Evolutionary conservation across 1,140 invertebrate species (phyloP).

Genomic region (Cydia strobilella): DNA sequence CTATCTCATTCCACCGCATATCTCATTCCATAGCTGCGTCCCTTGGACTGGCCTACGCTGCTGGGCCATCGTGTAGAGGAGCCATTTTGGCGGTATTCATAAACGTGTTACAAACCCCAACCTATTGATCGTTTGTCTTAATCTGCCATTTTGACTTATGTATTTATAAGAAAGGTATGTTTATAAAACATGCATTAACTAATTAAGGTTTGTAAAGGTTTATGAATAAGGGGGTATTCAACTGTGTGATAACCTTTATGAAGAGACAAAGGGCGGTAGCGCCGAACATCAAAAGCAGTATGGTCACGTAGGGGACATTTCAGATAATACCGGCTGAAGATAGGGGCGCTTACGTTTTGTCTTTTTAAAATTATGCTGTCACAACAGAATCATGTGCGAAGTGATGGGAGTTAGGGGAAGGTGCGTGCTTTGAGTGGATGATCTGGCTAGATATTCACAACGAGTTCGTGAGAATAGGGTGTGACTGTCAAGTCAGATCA

Average conservation of each 20-base stretch:
- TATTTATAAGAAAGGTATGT: too few relatives aligned
- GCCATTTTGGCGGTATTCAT: too few relatives aligned
- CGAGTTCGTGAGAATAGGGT: too few relatives aligned
- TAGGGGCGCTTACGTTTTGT: slow-evolving; percentile 70
- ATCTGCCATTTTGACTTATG: too few relatives aligned
- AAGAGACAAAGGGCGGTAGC: slow-evolving; percentile 67
- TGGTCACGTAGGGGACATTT: slow-evolving; percentile 69
- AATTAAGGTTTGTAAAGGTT: too few relatives aligned
- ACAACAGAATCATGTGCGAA: slow-evolving; percentile 64
- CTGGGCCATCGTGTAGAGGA: too few relatives aligned
- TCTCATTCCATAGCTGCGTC: too few relatives aligned
- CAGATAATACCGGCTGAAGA: slow-evolving; percentile 66
- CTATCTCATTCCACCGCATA: too few relatives aligned
- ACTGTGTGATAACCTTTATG: slow-evolving; percentile 61
- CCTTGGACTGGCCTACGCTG: too few relatives aligned
- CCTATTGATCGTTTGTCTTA: too few relatives aligned
- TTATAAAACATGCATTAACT: too few relatives aligned
- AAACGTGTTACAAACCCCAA: not conserved
- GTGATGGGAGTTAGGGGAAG: slow-evolving; percentile 41
- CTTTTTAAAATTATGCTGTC: slow-evolving; percentile 68
- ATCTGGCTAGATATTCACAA: slow-evolving; percentile 31
- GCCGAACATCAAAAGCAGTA: slow-evolving; percentile 65
- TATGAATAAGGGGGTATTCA: not conserved
- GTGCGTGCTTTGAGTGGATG: slow-evolving; percentile 57
- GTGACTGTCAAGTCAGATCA: too few relatives aligned